Evolutionary conservation across 2,888 invertebrate species (phyloP).

Genomic region (Hypercompe scribonia): DNA sequence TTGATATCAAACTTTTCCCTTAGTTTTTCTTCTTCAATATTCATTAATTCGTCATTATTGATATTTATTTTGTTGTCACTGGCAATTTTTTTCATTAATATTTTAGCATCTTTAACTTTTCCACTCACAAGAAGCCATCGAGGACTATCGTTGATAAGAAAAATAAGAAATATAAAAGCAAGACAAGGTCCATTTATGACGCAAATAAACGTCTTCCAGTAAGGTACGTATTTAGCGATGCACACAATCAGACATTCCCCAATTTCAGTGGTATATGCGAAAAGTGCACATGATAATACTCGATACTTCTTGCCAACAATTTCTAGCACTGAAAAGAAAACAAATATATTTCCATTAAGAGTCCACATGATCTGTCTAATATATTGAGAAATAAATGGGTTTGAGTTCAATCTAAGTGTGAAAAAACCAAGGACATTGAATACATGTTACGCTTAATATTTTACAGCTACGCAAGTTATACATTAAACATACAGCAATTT

Average conservation of each 20-base stretch:
- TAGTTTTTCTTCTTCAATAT: slow-evolving; percentile 60
- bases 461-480: too few species aligned
- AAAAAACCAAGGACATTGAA: too few species aligned
- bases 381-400: too few species aligned
- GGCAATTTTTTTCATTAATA: slow-evolving; percentile 61
- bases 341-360: not conserved
- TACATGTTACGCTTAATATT: too few species aligned
- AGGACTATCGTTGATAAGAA: slow-evolving; percentile 70
- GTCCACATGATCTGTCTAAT: too few species aligned
- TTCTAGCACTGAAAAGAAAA: slow-evolving; percentile 69
- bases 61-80: slow-evolving; percentile 68
- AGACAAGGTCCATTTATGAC: slow-evolving; percentile 72
- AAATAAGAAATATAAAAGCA: slow-evolving; percentile 63
- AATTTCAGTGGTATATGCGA: slow-evolving; percentile 69
- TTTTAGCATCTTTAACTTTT: slow-evolving; percentile 65
- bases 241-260: slow-evolving; percentile 72
- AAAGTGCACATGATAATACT: slow-evolving; percentile 69
- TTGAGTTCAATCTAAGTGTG: too few species aligned
- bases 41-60: slow-evolving; percentile 59
- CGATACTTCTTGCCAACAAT: slow-evolving; percentile 68
- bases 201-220: slow-evolving; percentile 71
- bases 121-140: slow-evolving; percentile 76
- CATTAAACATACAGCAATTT: too few species aligned
- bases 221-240: slow-evolving; percentile 69
- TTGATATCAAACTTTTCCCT: slow-evolving; percentile 68